Percentiles rank a stretch among this genome's conserved stretches.
Conservation (phyloP, 2,888 invertebrate species). For the Petrophora chlorosata region DNA sequence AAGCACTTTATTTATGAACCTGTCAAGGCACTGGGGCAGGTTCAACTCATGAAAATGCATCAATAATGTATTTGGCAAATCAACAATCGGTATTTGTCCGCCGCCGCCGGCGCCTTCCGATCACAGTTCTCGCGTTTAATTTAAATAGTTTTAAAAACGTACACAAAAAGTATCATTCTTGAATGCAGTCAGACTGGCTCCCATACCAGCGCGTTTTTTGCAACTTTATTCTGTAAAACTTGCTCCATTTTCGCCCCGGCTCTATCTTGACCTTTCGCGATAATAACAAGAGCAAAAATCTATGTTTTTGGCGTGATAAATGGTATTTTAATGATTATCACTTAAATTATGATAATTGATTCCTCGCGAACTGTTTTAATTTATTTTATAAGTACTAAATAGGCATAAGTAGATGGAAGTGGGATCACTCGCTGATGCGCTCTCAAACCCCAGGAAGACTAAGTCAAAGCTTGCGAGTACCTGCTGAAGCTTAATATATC, state of each 20-base stretch:
- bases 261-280: slow-evolving; percentile 28
- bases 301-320: slow-evolving; percentile 15
- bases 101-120: slow-evolving; percentile 14
- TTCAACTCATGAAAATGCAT: too few species aligned
- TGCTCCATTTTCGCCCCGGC: slow-evolving; percentile 28
- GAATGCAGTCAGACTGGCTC: slow-evolving; percentile 31
- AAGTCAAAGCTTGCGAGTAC: too few species aligned
- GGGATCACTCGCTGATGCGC: too few species aligned
- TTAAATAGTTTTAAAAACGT: slow-evolving; percentile 30
- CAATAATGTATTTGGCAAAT: slow-evolving; percentile 3
- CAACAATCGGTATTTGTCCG: slow-evolving; percentile 8
- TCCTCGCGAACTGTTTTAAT: neutral
- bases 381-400: neutral
- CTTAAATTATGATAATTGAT: slow-evolving; percentile 13
- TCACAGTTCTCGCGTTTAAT: slow-evolving; percentile 18
- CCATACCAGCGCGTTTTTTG: slow-evolving; percentile 13
- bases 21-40: too few species aligned
- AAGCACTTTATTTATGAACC: too few species aligned
- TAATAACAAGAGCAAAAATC: slow-evolving; percentile 18
- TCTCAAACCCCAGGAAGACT: too few species aligned
- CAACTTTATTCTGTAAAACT: slow-evolving; percentile 20
- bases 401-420: too few species aligned
- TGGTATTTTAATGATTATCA: slow-evolving; percentile 3
- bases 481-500: too few species aligned
- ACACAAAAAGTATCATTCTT: slow-evolving; percentile 22